Conservation (phyloP, 2,797 vertebrate genomes). For the Acipenser transmontanus region DNA sequence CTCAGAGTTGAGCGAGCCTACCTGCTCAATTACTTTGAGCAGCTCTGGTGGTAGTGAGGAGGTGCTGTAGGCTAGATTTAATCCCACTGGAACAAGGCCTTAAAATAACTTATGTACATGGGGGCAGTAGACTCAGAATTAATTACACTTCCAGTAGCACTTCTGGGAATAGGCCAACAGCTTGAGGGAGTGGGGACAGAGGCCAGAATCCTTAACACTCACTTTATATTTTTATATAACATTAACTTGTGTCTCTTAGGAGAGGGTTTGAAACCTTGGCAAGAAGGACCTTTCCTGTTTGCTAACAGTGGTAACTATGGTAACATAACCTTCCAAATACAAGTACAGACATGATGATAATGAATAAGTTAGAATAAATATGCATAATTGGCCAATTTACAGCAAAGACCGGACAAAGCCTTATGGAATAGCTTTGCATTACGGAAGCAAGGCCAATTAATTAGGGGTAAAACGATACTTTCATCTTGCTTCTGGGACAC, state of each 20-base stretch:
- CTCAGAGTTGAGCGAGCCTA: too few relatives aligned
- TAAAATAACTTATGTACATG: neutral
- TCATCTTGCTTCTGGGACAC: neutral
- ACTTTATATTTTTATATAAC: neutral
- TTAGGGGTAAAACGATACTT: conserved; percentile 7
- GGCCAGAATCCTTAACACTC: neutral
- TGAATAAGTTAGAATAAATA: conserved; percentile 15
- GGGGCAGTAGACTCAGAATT: neutral
- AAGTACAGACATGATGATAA: conserved; percentile 16
- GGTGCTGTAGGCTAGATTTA: too few relatives aligned
- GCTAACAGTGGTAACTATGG: conserved; percentile 17
- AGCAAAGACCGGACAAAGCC: conserved; percentile 12
- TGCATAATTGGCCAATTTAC: conserved; percentile 16
- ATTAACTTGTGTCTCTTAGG: conserved; percentile 6
- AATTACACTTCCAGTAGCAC: conserved; percentile 7
- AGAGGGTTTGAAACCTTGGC: conserved; percentile 11
- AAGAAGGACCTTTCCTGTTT: conserved; percentile 3
- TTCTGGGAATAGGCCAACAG: conserved; percentile 4
- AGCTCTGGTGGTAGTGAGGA: too few relatives aligned
- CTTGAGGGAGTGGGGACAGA: neutral
- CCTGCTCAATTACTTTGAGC: too few relatives aligned
- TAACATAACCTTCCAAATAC: conserved; percentile 17
- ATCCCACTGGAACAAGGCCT: too few relatives aligned
- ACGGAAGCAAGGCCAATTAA: conserved; percentile 14
- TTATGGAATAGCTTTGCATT: conserved; percentile 8